Conservation (phyloP, 2,113 vertebrate species). For the Halcyon malimbica region DNA sequence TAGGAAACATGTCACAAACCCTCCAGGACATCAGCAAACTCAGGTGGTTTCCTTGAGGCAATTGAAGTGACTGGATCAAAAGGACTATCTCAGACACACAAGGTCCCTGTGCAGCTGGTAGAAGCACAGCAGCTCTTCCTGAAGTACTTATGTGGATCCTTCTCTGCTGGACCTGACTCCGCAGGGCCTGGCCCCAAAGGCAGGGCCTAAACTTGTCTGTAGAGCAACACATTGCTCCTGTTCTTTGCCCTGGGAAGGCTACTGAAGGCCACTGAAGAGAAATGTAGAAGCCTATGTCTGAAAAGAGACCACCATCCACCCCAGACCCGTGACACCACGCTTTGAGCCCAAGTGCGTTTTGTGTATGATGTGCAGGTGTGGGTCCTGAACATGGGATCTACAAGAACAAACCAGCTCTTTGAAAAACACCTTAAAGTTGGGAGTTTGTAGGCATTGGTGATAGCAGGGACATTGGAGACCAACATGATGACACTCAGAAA, state of each 20-base stretch:
- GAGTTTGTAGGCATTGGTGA: neutral
- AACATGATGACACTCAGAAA: neutral
- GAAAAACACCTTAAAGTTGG: neutral
- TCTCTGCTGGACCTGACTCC: neutral
- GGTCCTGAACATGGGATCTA: neutral
- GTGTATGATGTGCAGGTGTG: neutral
- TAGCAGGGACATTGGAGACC: neutral
- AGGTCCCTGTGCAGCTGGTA: neutral
- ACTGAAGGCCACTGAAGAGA: neutral
- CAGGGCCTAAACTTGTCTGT: neutral
- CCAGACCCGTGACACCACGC: neutral
- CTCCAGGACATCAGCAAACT: neutral
- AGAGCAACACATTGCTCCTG: neutral
- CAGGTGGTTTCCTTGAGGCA: neutral
- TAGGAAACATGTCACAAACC: accelerated
- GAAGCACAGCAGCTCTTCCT: neutral
- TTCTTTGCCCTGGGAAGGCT: neutral
- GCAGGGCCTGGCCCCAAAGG: neutral
- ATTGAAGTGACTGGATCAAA: neutral
- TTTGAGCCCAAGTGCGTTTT: neutral
- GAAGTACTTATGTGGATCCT: neutral
- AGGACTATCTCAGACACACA: neutral
- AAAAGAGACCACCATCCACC: neutral
- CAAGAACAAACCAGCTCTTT: neutral
- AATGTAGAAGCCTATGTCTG: neutral